phyloP scores from a whole-genome alignment of 2,888 invertebrate species.

The Serrognathus titanus region DNA sequence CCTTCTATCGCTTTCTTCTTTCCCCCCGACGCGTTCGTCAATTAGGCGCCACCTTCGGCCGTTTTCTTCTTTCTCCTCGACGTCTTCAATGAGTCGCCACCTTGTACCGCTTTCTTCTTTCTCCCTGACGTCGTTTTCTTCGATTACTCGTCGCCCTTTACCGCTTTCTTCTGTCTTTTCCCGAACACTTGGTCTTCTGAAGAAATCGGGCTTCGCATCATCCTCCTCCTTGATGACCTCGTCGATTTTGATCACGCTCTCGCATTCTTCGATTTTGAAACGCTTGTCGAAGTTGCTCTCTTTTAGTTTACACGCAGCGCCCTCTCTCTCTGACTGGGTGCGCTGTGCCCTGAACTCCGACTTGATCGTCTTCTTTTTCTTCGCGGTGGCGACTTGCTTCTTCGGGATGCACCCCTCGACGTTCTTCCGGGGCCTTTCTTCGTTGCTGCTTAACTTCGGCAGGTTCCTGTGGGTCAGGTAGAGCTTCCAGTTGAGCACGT shows the following conservation, averaged over 20 bases:
- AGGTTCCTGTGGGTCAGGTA: conserved; percentile 11
- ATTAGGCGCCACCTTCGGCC: not conserved
- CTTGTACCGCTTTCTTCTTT: not conserved
- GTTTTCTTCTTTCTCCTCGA: not conserved
- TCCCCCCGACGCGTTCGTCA: not conserved
- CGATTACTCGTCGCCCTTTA: not conserved
- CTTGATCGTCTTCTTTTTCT: not conserved
- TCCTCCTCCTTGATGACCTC: conserved; percentile 4
- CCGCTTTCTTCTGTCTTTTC: not conserved
- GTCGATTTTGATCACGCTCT: conserved; percentile 7
- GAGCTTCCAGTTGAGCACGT: conserved; percentile 10
- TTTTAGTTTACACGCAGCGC: not conserved
- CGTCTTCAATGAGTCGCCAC: not conserved
- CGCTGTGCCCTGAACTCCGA: conserved; percentile 6
- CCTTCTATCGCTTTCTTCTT: not conserved
- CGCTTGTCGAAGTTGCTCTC: conserved; percentile 3
- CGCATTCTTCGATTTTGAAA: conserved; percentile 8
- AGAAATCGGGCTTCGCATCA: not conserved
- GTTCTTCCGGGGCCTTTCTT: not conserved
- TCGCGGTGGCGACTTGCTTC: not conserved
- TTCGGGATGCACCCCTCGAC: not conserved
- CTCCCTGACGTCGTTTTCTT: not conserved
- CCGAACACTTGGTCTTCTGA: not conserved
- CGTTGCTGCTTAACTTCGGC: not conserved
- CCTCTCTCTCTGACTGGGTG: not conserved